Base-by-base conservation (phyloP, 2,113 vertebrate genomes). In the Cygnus buccinator region DNA sequence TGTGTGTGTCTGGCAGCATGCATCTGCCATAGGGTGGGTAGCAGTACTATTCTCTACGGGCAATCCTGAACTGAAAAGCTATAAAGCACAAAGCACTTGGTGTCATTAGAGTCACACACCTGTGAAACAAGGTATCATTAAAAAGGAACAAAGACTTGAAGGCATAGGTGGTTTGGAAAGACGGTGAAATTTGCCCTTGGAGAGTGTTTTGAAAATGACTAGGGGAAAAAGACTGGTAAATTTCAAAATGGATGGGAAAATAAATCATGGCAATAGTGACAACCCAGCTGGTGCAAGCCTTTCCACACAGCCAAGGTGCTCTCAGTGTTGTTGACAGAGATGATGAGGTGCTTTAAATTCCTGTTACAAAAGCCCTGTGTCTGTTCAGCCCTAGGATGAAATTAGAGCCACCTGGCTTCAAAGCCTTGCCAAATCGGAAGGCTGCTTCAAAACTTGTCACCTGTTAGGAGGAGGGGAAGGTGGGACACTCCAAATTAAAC, bases 51-150 rank as follows among this genome's bases (percentile, higher is more conserved):
- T 72, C 90, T 90, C 43, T 39, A 19, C 13, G 44, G 88, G 79
- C 48, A 84, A 31, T 71, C 61, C 61, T 0, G 6, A 92, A 65
- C 73, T 72, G 50, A 84, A 86, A 81, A 92, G 76, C 89, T 54
- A 10, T 75, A 81, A 90, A 58, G 70, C 90, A 68, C 48, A 75
- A 80, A 84, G 52, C 26, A 44, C 35, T 81, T 4, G 48, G 43
- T 83, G 89, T 66, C 57, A 23, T 85, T 95, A 74, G 67, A 84
- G 58, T 77, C 44, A 70, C 68, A 77, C 71, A 89, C 89, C 91
- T 91, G 87, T 65, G 73, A 90, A 93, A 92, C 83, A 92, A 93
- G 83, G 83, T 93, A 77, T 70, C 92, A 67, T 90, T 90, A 89
- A 73, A 94, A 87, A 82, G 77, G 75, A 93, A 85, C 87, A 91